Evolutionary conservation across 1,140 invertebrate genomes (phyloP), one percentile per base, ranked within the genome.

Genomic region (Drosophila setifemur): DNA sequence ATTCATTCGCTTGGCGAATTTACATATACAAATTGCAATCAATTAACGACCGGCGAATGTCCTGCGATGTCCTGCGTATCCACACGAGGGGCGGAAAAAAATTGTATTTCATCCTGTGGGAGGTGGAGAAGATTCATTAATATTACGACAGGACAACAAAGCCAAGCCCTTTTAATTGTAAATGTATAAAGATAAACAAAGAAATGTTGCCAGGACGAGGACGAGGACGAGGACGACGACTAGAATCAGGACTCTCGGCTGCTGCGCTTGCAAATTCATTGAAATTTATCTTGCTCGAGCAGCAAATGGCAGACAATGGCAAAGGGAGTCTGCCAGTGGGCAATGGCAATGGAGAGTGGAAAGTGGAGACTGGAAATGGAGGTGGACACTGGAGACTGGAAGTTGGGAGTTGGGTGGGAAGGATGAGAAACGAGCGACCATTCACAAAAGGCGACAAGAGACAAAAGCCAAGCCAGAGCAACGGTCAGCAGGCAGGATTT

Each of bases 101-200:
- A n/a, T n/a, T n/a, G n/a, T n/a, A n/a, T n/a, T 3, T 3, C n/a
- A 5, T 31, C 29, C 12, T 33, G 23, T 25, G 21, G 5, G 5
- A 18, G 29, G 8, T 18, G 33, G 52, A 11, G 53, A 40, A 81
- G 81, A 81, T 87, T 86, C 81, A 86, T 86, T 86, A 86, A 86
- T 86, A 87, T 86, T 81, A 69, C 67, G 81, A 66, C 70, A 71
- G 81, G 60, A 70, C 79, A 73, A 83, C 79, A 85, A 85, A 72
- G 71, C 37, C 40, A 68, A 71, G 72, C 82, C 82, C 75, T 86
- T 86, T 86, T 86, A 86, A 86, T 85, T 87, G 81, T 81, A 68
- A 86, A 86, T 76, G 76, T 86, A 69, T 73, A 76, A 76, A 81
- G 81, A 85, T 85, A 85, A 85, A 85, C 81, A 85, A 86, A 85